Conservation (phyloP, 2,888 invertebrate species). For the Blomia tropicalis region DNA sequence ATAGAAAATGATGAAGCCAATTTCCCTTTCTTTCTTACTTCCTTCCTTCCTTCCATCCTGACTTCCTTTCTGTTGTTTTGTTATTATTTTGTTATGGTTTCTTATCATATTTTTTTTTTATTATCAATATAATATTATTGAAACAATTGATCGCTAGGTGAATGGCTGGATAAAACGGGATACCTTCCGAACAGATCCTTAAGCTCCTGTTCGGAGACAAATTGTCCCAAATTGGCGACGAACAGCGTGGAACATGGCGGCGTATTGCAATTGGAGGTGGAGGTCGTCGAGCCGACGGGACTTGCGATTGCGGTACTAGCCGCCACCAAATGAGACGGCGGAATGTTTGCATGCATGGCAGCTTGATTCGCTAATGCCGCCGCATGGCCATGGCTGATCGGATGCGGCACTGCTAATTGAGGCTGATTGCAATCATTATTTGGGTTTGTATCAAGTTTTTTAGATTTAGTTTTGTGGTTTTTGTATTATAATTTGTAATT, state of each 20-base stretch:
- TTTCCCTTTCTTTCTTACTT: too few species aligned
- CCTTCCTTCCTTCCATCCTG: too few species aligned
- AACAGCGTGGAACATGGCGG: slow-evolving; percentile 93
- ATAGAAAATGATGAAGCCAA: too few species aligned
- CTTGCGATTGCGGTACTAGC: slow-evolving; percentile 80
- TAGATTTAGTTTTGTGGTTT: too few species aligned
- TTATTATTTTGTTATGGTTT: too few species aligned
- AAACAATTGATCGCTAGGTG: slow-evolving; percentile 11
- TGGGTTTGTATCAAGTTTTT: too few species aligned
- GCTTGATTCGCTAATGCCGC: slow-evolving; percentile 41
- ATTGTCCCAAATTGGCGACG: slow-evolving; percentile 93
- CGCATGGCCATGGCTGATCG: slow-evolving; percentile 35
- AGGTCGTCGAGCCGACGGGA: slow-evolving; percentile 52
- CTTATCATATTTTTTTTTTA: too few species aligned
- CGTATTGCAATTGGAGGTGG: slow-evolving; percentile 39
- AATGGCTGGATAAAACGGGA: slow-evolving; percentile 33
- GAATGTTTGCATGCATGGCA: slow-evolving; percentile 48
- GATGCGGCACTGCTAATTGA: slow-evolving; percentile 46
- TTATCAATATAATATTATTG: background rate
- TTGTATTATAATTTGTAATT: too few species aligned
- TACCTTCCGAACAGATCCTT: slow-evolving; percentile 96
- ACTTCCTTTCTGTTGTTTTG: too few species aligned
- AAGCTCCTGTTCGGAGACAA: slow-evolving; percentile 92
- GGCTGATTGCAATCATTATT: too few species aligned
- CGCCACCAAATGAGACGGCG: slow-evolving; percentile 53